Base-by-base conservation (phyloP, 2,797 vertebrate species). In the Valencia hispanica region DNA sequence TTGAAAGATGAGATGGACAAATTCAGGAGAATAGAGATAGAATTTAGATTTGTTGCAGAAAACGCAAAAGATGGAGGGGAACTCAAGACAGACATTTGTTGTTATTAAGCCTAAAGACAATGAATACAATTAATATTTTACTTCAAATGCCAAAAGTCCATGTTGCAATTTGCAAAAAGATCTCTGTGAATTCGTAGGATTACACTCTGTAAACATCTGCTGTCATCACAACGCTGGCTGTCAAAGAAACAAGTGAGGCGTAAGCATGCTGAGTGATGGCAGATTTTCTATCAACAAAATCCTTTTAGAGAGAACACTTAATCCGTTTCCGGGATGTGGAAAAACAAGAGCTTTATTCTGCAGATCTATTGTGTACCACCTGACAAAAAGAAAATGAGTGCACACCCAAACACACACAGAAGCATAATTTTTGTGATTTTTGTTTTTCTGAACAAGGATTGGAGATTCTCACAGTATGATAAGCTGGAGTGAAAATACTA, bases 81-180 rank as follows among this genome's bases (percentile, higher is more conserved):
- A 75, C 45, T 2, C 17, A 22, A 76, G 4, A 43, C 10, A 68
- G n/a, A n/a, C 3, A 81, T 34, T 5, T 18, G 48, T 57, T 65
- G 12, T 36, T 63, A 36, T 65, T 39, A 41, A 81, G 36, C 63
- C 45, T 2, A 0, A 30, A 41, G 61, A 70, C 59, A 66, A 66
- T 12, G 70, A 68, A 80, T 68, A 65, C 34, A 77, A 75, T 84
- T 79, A 84, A 45, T 48, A 59, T 74, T 73, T 75, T 11, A 39
- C 25, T 61, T 55, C 9, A 69, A 9, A 84, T 41, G 43, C 73
- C 39, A 22, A 59, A 75, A 73, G 32, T 71, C 74, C 18, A 50
- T 11, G 17, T 65, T 73, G 51, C 78, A 79, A 72, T 84, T 85
- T 74, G 22, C 68, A 70, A 79, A 65, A 82, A n/a, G 65, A 79